Base-by-base conservation (phyloP, 1,140 invertebrate species). In the Aphelinus certus region DNA sequence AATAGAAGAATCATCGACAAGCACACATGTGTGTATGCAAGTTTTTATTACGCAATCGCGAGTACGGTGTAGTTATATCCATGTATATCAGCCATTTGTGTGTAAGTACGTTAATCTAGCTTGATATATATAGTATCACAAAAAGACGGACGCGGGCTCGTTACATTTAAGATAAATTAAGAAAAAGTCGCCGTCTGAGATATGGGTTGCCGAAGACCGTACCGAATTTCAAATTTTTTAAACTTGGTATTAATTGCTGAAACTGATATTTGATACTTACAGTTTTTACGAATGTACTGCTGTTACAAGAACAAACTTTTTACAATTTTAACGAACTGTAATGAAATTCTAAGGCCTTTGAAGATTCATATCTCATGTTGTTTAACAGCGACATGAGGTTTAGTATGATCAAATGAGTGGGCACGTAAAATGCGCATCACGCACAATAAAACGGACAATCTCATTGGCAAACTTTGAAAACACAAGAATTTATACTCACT, bases 71-170 rank as follows among this genome's bases (percentile, higher is more conserved):
- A 84, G 80, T 84, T 85, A 87, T 86, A 86, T 83, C 83, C 83
- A 85, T 87, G 84, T 87, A 86, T 87, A 86, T 87, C 83, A 83
- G 80, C 83, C 83, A 83, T 83, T 85, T 85, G 81, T 83, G 80
- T 86, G 83, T 87, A 87, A 86, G 84, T 87, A 85, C 82, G 81
- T 86, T 85, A 82, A 83, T 79, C 78, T 84, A 87, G 79, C 79
- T 80, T 86, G 84, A 81, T 79, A 81, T 83, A 81, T 81, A 80
- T 81, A 56, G 53, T 67, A 76, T 71, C 62, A 75, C 60, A n/a
- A 71, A 71, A 49, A 62, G 63, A 76, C 62, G 68, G 45, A 76
- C 57, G 64, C 75, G 69, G 74, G 74, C 57, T 76, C 68, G 69
- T 76, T 76, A 58, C 43, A 76, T 76, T 71, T 73, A 79, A 70